Evolutionary conservation across 2,797 vertebrate genomes (phyloP).

Genomic region (Rhinogobio ventralis): DNA sequence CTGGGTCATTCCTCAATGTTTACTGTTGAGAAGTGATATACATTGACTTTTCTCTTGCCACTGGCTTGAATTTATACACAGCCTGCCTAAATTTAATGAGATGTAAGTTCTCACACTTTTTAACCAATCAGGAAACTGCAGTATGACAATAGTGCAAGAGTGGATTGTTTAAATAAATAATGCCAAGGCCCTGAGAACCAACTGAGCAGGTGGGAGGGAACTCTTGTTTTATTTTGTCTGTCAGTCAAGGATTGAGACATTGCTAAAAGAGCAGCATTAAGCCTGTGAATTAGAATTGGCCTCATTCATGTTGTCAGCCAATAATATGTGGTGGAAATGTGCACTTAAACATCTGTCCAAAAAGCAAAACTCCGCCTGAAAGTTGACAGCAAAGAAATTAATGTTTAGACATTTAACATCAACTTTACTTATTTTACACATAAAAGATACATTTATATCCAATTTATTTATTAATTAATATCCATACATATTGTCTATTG

Average conservation of each 20-base stretch:
- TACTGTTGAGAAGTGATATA: neutral
- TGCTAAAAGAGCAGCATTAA: constrained; percentile 49
- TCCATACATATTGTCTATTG: neutral
- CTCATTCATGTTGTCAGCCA: constrained; percentile 49
- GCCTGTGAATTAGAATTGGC: constrained; percentile 54
- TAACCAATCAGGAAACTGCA: constrained; percentile 73
- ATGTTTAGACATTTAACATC: neutral
- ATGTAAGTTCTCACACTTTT: constrained; percentile 74
- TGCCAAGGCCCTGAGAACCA: constrained; percentile 67
- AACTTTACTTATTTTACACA: neutral
- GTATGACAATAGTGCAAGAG: constrained; percentile 72
- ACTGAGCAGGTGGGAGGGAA: constrained; percentile 75
- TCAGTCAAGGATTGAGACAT: constrained; percentile 58
- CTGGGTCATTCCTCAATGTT: constrained; percentile 29
- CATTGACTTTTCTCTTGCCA: neutral
- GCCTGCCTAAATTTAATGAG: constrained; percentile 65
- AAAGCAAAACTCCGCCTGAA: neutral
- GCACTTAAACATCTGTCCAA: constrained; percentile 65
- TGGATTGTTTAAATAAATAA: constrained; percentile 71
- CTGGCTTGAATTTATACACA: constrained; percentile 63
- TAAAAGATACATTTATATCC: neutral
- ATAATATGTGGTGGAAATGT: constrained; percentile 74
- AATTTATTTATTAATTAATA: neutral
- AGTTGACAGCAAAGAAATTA: neutral
- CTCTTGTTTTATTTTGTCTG: constrained; percentile 52